Percentiles rank a stretch among this genome's conserved stretches.
phyloP scores from a whole-genome alignment of 2,797 vertebrate species.

The Limnodromus scolopaceus region DNA sequence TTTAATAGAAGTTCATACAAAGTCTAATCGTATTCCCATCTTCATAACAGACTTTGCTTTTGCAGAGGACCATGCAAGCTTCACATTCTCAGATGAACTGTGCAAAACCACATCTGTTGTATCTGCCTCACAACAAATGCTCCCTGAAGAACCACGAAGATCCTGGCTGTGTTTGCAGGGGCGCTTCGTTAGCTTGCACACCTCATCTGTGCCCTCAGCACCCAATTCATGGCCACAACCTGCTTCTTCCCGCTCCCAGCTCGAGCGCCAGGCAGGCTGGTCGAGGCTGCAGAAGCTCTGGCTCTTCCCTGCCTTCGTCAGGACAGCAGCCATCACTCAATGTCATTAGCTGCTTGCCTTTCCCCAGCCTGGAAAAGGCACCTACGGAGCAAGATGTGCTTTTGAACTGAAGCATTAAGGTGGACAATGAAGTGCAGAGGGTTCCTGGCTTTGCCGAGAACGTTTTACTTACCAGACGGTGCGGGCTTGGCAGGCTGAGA shows the following conservation, averaged over 20 bases:
- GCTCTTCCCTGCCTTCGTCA: not conserved
- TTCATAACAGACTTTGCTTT: slow-evolving; percentile 3
- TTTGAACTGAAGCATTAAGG: not conserved
- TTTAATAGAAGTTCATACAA: not conserved
- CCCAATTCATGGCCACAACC: not conserved
- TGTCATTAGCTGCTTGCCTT: not conserved
- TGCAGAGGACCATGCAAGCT: not conserved
- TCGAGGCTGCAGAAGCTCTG: not conserved
- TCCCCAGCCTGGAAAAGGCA: not conserved
- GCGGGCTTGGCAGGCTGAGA: not conserved
- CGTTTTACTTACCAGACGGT: accelerated
- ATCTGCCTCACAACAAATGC: not conserved
- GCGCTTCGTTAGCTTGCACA: accelerated
- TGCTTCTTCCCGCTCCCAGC: not conserved
- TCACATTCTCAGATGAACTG: not conserved
- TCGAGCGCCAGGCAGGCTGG: accelerated
- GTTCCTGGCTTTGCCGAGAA: not conserved
- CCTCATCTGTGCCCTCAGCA: not conserved
- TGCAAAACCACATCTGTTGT: not conserved
- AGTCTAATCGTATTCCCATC: not conserved
- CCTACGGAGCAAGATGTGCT: not conserved
- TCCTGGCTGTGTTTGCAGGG: not conserved
- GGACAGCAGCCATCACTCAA: accelerated
- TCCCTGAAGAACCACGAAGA: not conserved
- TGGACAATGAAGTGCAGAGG: not conserved